Base-by-base conservation (phyloP, 1,140 invertebrate species). In the Drepana arcuata region DNA sequence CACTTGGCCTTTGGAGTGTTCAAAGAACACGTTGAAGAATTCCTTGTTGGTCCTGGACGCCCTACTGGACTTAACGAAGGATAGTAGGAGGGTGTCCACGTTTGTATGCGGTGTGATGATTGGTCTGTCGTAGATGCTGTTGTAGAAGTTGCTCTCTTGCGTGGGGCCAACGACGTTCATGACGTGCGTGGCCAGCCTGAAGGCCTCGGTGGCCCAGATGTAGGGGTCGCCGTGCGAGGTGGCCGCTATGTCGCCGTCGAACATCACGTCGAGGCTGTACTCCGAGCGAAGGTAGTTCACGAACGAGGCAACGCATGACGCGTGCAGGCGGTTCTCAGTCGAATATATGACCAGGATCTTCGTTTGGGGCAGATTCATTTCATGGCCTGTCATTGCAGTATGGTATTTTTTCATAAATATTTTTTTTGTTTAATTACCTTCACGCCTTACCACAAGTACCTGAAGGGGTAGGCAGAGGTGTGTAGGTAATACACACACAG, bases 91-190 rank as follows among this genome's bases (percentile, higher is more conserved):
- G 0, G 28, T 35, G 23, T 79, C 74, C 0, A 78, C 52, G 15
- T 74, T 49, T 33, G 52, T 64, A 16, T 75, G 66, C 0, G 69
- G 52, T 7, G 48, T 64, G 38, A 67, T 57, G 2, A 77, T 77
- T 0, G 73, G 70, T 49, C 73, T 66, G 11, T 78, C 73, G 14
- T 78, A 81, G n/a, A 78, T 79, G 23, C 62, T 78, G 29, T 63
- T 65, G 55, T 70, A 77, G 0, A 58, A 26, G 16, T 73, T 71
- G 0, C 55, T 49, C 26, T 70, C 53, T 18, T 72, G 65, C 0
- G 67, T 44, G 0, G 78, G 74, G 0, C 78, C 71, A 0, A 75
- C 71, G 3, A 78, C 41, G 45, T 79, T 79, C 3, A 82, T 37
- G 1, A 79, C 35, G n/a, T 82, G 69, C 0, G 65, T 60, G 9